phyloP scores from a whole-genome alignment of 2,113 vertebrate species.

The Ictidomys tridecemlineatus region DNA sequence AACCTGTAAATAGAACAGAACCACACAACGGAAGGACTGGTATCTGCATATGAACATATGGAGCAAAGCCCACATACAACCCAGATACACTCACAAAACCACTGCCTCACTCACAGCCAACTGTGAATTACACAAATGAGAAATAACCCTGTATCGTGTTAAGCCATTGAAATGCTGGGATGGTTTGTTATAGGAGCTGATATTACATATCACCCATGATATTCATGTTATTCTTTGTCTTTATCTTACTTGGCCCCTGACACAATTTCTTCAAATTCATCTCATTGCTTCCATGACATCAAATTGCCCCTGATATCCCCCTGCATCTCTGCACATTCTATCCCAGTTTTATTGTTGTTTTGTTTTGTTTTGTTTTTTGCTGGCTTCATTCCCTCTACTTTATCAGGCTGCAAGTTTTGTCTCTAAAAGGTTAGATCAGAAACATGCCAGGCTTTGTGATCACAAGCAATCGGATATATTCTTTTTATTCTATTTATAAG shows the following conservation, averaged over 20 bases:
- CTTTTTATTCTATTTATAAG: background rate
- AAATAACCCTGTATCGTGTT: background rate
- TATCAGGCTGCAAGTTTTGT: background rate
- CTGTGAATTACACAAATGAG: background rate
- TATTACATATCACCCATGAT: too few relatives aligned
- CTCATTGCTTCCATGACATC: background rate
- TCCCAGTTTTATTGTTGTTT: background rate
- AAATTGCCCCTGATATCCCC: background rate
- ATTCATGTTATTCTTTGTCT: background rate
- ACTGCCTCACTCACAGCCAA: background rate
- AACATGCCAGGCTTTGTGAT: background rate
- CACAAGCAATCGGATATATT: background rate
- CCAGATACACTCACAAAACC: background rate
- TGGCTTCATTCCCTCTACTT: background rate
- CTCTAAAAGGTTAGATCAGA: background rate
- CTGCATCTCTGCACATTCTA: background rate
- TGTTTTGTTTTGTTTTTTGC: too few relatives aligned
- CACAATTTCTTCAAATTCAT: background rate
- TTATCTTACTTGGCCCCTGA: too few relatives aligned
- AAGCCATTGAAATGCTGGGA: background rate
- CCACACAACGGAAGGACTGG: background rate
- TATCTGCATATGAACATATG: background rate
- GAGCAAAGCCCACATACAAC: background rate
- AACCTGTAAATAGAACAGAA: background rate
- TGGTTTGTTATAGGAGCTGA: background rate